Evolutionary conservation across 2,888 invertebrate species (phyloP).

Genomic region (Pheosia tremula): DNA sequence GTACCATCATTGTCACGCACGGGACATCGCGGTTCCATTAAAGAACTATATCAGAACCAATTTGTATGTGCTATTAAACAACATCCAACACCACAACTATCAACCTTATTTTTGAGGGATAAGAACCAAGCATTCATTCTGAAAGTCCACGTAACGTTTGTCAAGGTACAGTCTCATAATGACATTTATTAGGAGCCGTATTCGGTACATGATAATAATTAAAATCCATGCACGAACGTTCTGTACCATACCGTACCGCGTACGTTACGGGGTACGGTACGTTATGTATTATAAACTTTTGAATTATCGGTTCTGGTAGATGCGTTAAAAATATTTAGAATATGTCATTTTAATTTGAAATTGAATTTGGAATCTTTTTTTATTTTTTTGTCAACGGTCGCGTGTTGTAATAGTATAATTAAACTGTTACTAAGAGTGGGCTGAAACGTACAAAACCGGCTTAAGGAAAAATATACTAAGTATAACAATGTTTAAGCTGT

Average conservation of each 20-base stretch:
- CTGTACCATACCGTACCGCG: slow-evolving; percentile 78
- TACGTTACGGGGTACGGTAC: slow-evolving; percentile 65
- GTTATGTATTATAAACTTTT: slow-evolving; percentile 75
- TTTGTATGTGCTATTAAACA: slow-evolving; percentile 20
- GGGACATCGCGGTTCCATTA: slow-evolving; percentile 76
- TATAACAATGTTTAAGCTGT: no score
- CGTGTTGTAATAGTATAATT: not conserved
- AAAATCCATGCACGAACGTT: slow-evolving; percentile 81
- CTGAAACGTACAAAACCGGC: not conserved
- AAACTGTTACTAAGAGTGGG: not conserved
- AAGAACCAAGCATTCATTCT: not conserved
- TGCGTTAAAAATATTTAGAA: slow-evolving; percentile 52
- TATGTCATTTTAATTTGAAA: slow-evolving; percentile 45
- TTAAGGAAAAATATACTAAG: no score
- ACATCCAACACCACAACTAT: slow-evolving; percentile 21
- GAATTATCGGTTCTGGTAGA: slow-evolving; percentile 54
- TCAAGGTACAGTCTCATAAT: slow-evolving; percentile 73
- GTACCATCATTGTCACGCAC: slow-evolving; percentile 82
- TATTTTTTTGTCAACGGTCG: slow-evolving; percentile 26
- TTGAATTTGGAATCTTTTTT: slow-evolving; percentile 27
- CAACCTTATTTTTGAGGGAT: slow-evolving; percentile 25
- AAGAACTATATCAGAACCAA: slow-evolving; percentile 71
- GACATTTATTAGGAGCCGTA: slow-evolving; percentile 83
- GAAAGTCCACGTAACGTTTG: slow-evolving; percentile 36
- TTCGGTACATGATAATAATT: slow-evolving; percentile 84